Base-by-base conservation (phyloP, 2,888 invertebrate species). In the Coelopa pilipes region DNA sequence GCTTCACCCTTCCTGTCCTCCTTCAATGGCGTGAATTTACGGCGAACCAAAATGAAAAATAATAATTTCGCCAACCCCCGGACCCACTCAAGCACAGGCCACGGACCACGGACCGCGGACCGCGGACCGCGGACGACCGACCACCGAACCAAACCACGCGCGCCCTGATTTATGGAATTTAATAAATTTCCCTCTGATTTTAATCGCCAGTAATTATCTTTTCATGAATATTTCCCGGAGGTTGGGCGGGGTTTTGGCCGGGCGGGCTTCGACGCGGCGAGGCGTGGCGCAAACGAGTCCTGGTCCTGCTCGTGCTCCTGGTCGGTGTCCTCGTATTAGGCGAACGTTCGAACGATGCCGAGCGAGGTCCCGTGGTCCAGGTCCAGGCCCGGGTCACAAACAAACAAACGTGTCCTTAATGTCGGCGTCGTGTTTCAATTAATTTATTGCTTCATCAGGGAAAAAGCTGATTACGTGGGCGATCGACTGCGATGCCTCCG, bases 161-260 rank as follows among this genome's bases (percentile, higher is more conserved):
- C 63, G 76, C 76, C 65, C 81, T 84, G 85, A 84, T 84, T 84
- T 84, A 84, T 84, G 83, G 81, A 84, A 85, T 84, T 84, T 84
- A 83, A 84, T 84, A 85, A 85, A 84, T 84, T 82, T 83, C 76
- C 81, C n/a, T 80, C 81, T 81, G 85, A 85, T 85, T 84, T 84
- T 84, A 85, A 84, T 84, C 84, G 82, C 76, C 81, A 80, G 81
- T 83, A 85, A 84, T 84, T 84, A 84, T 79, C 74, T 76, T 79
- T 66, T 77, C 76, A 74, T 46, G 60, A 73, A 62, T 66, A 70
- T 73, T 73, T 59, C 71, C 55, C 21, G 1, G 34, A 34, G 62
- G 21, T 9, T 1, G 62, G 34, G 62, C 34, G 62, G 1, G 13
- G 13, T 21, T 13, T 5, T 60, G 11, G 60, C n/a, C n/a, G n/a